Conservation (phyloP, 1,140 invertebrate species). For the Cherax destructor region DNA sequence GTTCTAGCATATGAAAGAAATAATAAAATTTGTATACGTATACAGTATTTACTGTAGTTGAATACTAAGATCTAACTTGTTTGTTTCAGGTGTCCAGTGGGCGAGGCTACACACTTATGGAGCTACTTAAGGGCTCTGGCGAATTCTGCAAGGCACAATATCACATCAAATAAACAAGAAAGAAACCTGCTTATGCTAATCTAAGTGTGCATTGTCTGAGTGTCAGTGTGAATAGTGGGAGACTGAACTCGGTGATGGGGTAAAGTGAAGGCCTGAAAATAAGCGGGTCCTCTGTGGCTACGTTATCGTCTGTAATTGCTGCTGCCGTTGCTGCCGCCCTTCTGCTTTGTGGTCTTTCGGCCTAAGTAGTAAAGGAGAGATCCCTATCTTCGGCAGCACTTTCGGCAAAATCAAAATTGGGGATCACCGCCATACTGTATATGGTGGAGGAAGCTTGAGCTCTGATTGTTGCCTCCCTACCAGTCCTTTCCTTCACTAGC, state of each 20-base stretch:
- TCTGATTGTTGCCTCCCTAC: neutral
- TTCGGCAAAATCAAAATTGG: slow-evolving; percentile 62
- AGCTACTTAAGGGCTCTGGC: slow-evolving; percentile 71
- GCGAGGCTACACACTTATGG: slow-evolving; percentile 72
- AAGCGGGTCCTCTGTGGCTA: slow-evolving; percentile 62
- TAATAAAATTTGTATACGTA: no score
- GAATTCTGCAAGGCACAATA: slow-evolving; percentile 73
- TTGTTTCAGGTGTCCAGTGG: slow-evolving; percentile 71
- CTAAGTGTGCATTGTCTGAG: slow-evolving; percentile 47
- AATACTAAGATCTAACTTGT: neutral
- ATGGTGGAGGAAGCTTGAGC: slow-evolving; percentile 44
- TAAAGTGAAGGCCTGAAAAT: slow-evolving; percentile 61
- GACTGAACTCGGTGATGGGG: slow-evolving; percentile 65
- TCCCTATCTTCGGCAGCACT: slow-evolving; percentile 18
- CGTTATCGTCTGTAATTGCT: slow-evolving; percentile 47
- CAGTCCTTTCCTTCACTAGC: slow-evolving; percentile 57
- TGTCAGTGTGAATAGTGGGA: slow-evolving; percentile 60
- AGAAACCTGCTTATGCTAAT: slow-evolving; percentile 47
- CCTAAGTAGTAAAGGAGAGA: slow-evolving; percentile 45
- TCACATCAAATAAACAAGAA: slow-evolving; percentile 67
- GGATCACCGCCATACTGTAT: slow-evolving; percentile 20
- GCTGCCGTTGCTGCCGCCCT: slow-evolving; percentile 36
- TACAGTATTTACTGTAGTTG: neutral
- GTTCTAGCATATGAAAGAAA: no score
- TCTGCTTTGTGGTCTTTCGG: slow-evolving; percentile 41